Evolutionary conservation across 35 echinoderm and acorn worm genomes (phyloP), one percentile per base, ranked within the genome.

Genomic region (Ophiothrix spiculata): DNA sequence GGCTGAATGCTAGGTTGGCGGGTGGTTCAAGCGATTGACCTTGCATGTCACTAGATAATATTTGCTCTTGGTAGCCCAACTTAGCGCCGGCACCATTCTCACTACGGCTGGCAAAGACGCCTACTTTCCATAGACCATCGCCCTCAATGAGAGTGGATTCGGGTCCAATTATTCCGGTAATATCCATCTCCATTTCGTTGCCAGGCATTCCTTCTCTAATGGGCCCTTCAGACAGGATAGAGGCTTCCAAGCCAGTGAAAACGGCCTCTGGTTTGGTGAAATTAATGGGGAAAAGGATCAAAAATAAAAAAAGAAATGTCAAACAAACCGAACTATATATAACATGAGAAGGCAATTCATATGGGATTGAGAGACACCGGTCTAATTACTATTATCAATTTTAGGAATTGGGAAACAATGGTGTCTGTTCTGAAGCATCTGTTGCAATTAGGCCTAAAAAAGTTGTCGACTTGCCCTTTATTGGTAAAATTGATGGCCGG

Each of bases 201-300:
- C 76, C 85, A 35, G 39, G 83, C 45, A 88, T 85, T 56, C 88
- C 93, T 81, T 88, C 84, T 36, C 75, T 79, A 40, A 90, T 81
- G 19, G 79, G 56, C 34, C 86, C 90, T 36, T 91, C 85, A 60
- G 79, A 79, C 0, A 74, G 75, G 16, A 95, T 83, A 41, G 90
- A 76, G 35, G 86, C 77, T 37, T 88, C 74, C 39, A 95, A 77
- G 32, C 88, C 93, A 32, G 89, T 91, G 40, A 95, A 95, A 10
- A 95, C 77, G 28, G 93, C 93, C 89, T 80, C 93, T 95, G 85
- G 0, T 38, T 15, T 31, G n/a, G 12, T 87, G 41, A 35, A 77
- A 40, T 21, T 77, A 79, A 36, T 39, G 25, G 1, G 86, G 76
- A 80, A 35, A 46, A 36, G 37, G 33, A 12, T 17, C 38, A 56